Base-by-base conservation (phyloP, 2,113 vertebrate species). In the Spheniscus mendiculus region DNA sequence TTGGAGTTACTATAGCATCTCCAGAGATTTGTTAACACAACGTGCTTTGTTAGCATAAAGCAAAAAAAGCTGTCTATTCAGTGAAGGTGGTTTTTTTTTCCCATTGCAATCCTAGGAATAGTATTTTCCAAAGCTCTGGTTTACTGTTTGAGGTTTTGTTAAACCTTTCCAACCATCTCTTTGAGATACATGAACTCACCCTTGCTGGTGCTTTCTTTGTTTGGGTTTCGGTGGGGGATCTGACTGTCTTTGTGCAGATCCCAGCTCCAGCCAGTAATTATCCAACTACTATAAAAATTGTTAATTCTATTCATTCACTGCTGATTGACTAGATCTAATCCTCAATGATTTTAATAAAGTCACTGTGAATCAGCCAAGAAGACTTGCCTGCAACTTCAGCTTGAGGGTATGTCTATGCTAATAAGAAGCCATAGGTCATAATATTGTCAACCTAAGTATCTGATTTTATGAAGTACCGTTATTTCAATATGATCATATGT, bases 1-100 rank as follows among this genome's bases (percentile, higher is more conserved):
- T 50, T 45, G 59, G 62, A 83, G 50, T 74, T 95, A 44, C 76
- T 59, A n/a, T 22, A 59, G 8, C 3, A 1, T 71, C 90, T 89
- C 88, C 52, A 87, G 89, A 85, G 86, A 85, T 89, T 94, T 96
- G 49, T 91, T 96, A 96, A 77, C 58, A 20, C 22, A 55, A 27
- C 0, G 5, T 89, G 22, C 65, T 91, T 84, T 96, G 73, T 89
- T 93, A 96, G 50, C 78, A 91, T 83, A 85, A 76, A 96, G 73
- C 5, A 67, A 84, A 85, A 66, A 58, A 61, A n/a, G 6, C 44
- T 29, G 8, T n/a, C 62, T 84, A 32, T 77, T 71, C 69, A 77
- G 36, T 0, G 1, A 65, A 65, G 9, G 16, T 6, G 44, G 14
- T 14, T 19, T 10, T 23, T 12, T 62, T 61, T 65, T 59, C 52